phyloP scores from a whole-genome alignment of 2,888 invertebrate genomes.

The Hofmannophila pseudospretella region DNA sequence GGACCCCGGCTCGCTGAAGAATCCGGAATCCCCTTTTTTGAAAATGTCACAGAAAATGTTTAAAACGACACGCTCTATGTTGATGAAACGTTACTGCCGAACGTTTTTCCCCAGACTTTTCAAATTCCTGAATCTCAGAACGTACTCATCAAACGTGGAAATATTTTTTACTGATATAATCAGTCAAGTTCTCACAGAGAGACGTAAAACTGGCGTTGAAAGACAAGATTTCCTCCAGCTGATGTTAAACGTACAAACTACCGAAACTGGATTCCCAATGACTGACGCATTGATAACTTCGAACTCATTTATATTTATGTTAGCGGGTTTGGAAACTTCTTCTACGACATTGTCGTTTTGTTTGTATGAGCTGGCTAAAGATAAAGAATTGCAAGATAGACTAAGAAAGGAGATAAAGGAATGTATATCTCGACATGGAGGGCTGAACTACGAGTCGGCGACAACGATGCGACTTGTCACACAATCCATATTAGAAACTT shows the following conservation, averaged over 20 bases:
- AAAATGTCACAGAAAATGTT: constrained; percentile 71
- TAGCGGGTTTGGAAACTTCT: constrained; percentile 68
- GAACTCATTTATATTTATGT: constrained; percentile 72
- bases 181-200: constrained; percentile 55
- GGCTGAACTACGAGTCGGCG: constrained; percentile 60
- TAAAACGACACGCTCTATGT: constrained; percentile 47
- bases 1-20: constrained; percentile 56
- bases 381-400: constrained; percentile 51
- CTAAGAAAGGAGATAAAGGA: constrained; percentile 52
- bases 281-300: constrained; percentile 69
- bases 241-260: constrained; percentile 66
- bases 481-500: constrained; percentile 52
- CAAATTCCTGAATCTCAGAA: constrained; percentile 60
- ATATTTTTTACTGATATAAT: constrained; percentile 59
- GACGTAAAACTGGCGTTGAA: constrained; percentile 45
- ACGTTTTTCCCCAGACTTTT: constrained; percentile 62
- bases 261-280: constrained; percentile 51
- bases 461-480: constrained; percentile 51
- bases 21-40: constrained; percentile 59
- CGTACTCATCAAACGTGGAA: constrained; percentile 61
- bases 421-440: constrained; percentile 42
- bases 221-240: constrained; percentile 65
- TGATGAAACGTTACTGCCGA: constrained; percentile 63
- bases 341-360: constrained; percentile 66
- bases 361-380: constrained; percentile 63